These are phyloP conservation scores for Idaea aversata DNA, from an alignment of 2,888 invertebrate species.

Conservation along the genomic window DNA sequence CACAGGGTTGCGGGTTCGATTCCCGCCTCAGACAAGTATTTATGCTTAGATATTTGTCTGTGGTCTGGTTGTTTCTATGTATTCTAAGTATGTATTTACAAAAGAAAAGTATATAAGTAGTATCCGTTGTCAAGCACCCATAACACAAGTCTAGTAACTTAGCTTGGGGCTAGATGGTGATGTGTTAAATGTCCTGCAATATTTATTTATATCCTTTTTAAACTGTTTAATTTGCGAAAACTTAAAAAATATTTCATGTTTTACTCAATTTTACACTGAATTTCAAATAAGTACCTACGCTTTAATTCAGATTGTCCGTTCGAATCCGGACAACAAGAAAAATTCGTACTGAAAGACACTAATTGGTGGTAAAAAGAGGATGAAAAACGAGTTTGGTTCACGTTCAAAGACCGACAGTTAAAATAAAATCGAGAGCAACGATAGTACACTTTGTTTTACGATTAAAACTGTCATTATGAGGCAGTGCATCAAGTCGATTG, in stretches of 20 bases:
- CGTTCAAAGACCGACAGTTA: neutral
- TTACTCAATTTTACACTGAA: neutral
- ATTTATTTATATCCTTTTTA: too few species aligned
- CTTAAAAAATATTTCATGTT: neutral
- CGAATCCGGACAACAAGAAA: neutral
- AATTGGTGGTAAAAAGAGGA: slow-evolving; percentile 3
- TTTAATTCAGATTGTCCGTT: neutral
- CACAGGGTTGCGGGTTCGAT: too few species aligned
- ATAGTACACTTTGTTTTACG: neutral
- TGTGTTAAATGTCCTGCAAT: too few species aligned
- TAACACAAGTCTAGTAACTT: too few species aligned
- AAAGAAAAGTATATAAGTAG: too few species aligned
- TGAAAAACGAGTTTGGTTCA: neutral
- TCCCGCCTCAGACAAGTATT: too few species aligned
- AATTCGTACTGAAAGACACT: neutral
- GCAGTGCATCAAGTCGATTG: neutral
- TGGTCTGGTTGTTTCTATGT: too few species aligned
- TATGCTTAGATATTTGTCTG: too few species aligned
- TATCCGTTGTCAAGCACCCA: too few species aligned
- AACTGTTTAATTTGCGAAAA: too few species aligned
- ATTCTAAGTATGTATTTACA: too few species aligned
- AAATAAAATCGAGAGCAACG: neutral
- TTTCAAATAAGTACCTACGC: neutral
- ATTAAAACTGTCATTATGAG: neutral
- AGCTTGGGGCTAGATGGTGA: too few species aligned